Evolutionary conservation across 2,113 vertebrate genomes (phyloP).

Genomic region (Astur gentilis): DNA sequence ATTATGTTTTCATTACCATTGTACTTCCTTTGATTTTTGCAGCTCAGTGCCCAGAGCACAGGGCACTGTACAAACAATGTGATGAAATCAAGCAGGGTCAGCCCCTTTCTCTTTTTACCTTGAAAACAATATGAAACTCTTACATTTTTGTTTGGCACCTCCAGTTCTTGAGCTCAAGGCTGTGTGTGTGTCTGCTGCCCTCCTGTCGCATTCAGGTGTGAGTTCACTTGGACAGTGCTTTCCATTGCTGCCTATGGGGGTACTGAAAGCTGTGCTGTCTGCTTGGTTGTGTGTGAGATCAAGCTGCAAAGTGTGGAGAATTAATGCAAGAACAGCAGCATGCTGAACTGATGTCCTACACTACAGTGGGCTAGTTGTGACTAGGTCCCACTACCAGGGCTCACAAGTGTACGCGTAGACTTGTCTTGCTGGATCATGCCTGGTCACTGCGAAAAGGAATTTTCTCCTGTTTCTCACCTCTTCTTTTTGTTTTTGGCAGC

Average conservation of each 20-base stretch:
- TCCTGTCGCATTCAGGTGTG: background rate
- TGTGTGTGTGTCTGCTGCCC: background rate
- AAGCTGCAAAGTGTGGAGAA: background rate
- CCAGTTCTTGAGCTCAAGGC: background rate
- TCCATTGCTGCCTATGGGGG: background rate
- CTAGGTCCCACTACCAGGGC: background rate
- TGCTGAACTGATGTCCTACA: background rate
- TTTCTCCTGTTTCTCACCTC: background rate
- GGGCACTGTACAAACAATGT: background rate
- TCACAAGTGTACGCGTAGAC: background rate
- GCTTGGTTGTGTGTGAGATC: background rate
- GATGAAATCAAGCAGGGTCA: slow-evolving; percentile 3
- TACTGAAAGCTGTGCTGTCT: background rate
- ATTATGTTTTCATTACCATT: slow-evolving; percentile 35
- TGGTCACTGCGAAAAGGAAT: background rate
- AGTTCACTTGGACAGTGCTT: background rate
- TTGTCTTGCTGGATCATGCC: background rate
- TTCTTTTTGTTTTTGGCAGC: background rate
- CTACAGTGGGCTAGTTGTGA: background rate
- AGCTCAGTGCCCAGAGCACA: background rate
- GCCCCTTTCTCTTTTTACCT: background rate
- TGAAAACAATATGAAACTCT: slow-evolving; percentile 10
- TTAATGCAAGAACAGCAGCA: background rate
- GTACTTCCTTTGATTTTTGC: slow-evolving; percentile 53
- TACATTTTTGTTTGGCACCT: slow-evolving; percentile 2